phyloP scores from a whole-genome alignment of 2,888 invertebrate species.

The Pasiphila rectangulata region DNA sequence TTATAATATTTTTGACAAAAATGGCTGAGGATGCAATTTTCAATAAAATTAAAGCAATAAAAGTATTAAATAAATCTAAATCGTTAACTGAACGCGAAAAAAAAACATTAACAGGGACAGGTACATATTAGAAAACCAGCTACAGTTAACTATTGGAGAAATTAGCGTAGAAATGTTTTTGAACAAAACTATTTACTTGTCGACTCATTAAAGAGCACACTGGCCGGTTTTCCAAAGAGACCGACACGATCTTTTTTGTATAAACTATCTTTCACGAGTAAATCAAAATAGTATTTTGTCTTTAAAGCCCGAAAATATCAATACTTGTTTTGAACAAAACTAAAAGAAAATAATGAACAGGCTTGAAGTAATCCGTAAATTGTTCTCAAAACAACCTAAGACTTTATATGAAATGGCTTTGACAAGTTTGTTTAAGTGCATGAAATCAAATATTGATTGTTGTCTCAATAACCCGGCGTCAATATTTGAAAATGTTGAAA shows the following conservation, averaged over 20 bases:
- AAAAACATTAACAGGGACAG: slow-evolving; percentile 7
- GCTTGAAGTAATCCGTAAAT: slow-evolving; percentile 4
- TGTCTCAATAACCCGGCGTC: too few species aligned
- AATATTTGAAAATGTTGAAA: too few species aligned
- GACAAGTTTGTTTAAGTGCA: neutral
- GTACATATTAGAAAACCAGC: slow-evolving; percentile 9
- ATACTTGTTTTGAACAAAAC: slow-evolving; percentile 1
- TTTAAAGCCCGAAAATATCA: slow-evolving; percentile 1
- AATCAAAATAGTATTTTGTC: slow-evolving; percentile 6
- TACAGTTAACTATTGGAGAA: slow-evolving; percentile 2
- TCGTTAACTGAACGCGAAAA: slow-evolving; percentile 6
- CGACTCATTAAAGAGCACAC: slow-evolving; percentile 3
- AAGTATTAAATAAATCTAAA: slow-evolving; percentile 5
- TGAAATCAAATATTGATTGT: neutral
- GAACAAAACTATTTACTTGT: slow-evolving; percentile 4
- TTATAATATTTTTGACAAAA: slow-evolving; percentile 5
- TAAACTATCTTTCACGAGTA: neutral
- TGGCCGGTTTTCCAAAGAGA: neutral
- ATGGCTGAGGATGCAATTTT: slow-evolving; percentile 4
- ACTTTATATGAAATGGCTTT: slow-evolving; percentile 13
- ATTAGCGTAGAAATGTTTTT: slow-evolving; percentile 1
- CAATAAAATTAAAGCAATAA: slow-evolving; percentile 5
- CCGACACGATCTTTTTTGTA: neutral
- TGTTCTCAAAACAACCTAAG: slow-evolving; percentile 5
- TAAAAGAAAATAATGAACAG: slow-evolving; percentile 2